These are phyloP conservation scores for Leptodactylus fallax DNA, from an alignment of 2,797 vertebrate genomes.

Conservation along the genomic window DNA sequence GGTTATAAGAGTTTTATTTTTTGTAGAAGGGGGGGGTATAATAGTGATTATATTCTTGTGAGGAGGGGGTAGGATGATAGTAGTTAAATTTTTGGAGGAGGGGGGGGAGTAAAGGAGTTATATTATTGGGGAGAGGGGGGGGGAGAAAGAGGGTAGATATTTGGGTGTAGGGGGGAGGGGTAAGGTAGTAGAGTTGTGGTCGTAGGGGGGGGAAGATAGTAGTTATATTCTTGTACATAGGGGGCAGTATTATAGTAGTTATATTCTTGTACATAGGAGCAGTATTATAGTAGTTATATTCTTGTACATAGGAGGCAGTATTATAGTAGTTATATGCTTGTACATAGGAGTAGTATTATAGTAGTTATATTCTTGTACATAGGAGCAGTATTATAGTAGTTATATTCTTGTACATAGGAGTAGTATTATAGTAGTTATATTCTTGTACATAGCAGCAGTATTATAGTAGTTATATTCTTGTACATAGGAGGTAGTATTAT, in stretches of 20 bases:
- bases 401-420: slow-evolving; percentile 6
- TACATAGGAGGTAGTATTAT: neutral
- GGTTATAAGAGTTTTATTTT: too few species aligned
- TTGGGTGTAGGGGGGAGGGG: neutral
- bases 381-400: slow-evolving; percentile 16
- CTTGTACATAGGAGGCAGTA: neutral
- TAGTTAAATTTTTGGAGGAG: neutral
- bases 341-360: neutral
- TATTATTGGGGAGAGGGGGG: neutral
- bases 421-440: slow-evolving; percentile 12
- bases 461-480: slow-evolving; percentile 11
- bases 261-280: neutral
- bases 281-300: too few species aligned
- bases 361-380: slow-evolving; percentile 11
- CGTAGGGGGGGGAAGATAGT: neutral
- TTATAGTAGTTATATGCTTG: neutral
- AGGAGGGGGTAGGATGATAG: neutral
- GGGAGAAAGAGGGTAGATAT: neutral
- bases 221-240: slow-evolving; percentile 1
- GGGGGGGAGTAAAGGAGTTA: neutral
- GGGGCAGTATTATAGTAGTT: neutral
- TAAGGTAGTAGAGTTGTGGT: neutral
- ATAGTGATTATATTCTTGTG: too few species aligned
- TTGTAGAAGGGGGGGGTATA: neutral
- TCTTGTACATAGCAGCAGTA: neutral